A percentile compares a stretch with the other conserved stretches of the same genome.
Conservation (phyloP, 2,888 invertebrate species). For the Netelia fuscicornis region DNA sequence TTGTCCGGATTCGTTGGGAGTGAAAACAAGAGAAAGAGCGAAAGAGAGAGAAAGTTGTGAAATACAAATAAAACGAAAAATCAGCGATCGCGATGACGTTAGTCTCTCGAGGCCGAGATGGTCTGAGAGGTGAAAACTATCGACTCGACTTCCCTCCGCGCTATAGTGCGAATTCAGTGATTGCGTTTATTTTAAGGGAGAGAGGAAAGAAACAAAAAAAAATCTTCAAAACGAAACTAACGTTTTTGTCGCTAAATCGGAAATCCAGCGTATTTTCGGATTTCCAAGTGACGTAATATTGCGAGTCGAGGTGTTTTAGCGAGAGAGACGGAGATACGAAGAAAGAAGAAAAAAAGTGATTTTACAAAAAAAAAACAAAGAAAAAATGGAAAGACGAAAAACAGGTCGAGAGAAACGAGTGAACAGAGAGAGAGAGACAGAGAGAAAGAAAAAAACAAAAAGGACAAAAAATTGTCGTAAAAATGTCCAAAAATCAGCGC, state of each 20-base stretch:
- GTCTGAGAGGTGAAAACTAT: neutral
- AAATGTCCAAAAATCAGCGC: slow-evolving; percentile 8
- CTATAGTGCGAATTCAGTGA: slow-evolving; percentile 4
- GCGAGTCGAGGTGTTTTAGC: slow-evolving; percentile 43
- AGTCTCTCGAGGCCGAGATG: neutral
- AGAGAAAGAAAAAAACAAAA: slow-evolving; percentile 25
- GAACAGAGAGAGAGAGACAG: slow-evolving; percentile 37
- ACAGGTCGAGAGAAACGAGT: slow-evolving; percentile 8
- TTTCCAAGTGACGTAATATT: slow-evolving; percentile 27
- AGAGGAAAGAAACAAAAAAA: neutral
- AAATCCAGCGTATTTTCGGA: slow-evolving; percentile 6
- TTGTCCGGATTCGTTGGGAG: neutral
- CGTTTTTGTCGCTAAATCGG: neutral
- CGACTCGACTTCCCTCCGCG: slow-evolving; percentile 21
- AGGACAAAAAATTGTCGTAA: slow-evolving; percentile 5
- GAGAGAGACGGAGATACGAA: slow-evolving; percentile 40
- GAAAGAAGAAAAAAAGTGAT: slow-evolving; percentile 47
- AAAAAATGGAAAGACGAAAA: slow-evolving; percentile 51
- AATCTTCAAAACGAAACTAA: neutral
- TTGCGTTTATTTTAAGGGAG: neutral
- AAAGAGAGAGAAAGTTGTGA: slow-evolving; percentile 18
- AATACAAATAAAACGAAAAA: neutral
- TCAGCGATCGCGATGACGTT: neutral
- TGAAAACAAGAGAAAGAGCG: slow-evolving; percentile 15
- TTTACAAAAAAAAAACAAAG: slow-evolving; percentile 38